Conservation (phyloP, 1,140 invertebrate genomes). For the Orius insidiosus region DNA sequence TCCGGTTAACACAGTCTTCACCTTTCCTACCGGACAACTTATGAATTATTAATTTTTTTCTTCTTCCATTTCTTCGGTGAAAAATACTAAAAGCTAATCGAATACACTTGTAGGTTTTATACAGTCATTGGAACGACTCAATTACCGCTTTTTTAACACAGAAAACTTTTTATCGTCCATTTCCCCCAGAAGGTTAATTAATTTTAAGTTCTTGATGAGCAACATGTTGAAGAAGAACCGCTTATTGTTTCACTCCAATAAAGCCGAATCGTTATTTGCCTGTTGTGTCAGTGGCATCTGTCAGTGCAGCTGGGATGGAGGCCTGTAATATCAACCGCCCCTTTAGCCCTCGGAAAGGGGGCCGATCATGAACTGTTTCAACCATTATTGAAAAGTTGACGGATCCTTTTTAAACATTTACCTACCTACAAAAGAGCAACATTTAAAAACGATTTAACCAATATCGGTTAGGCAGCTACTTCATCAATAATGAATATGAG, state of each 20-base stretch:
- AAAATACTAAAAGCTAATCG: not conserved
- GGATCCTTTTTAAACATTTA: no score
- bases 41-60: no score
- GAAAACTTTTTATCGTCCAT: not conserved
- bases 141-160: not conserved
- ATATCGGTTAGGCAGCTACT: no score
- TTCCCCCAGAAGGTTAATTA: not conserved
- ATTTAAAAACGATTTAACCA: no score
- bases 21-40: no score
- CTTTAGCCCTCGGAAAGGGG: no score
- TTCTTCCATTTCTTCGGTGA: not conserved
- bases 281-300: conserved; percentile 8
- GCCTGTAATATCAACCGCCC: no score
- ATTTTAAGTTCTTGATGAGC: not conserved
- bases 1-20: no score
- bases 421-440: no score
- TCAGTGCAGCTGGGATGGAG: not conserved
- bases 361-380: no score
- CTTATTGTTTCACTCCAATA: conserved; percentile 8
- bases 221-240: conserved; percentile 2
- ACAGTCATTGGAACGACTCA: not conserved
- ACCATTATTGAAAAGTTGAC: no score
- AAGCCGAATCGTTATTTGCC: conserved; percentile 5
- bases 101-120: not conserved
- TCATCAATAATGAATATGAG: no score